A percentile compares a stretch with the other conserved stretches of the same genome.
Evolutionary conservation across 2,797 vertebrate species (phyloP).

Genomic region (Allobates femoralis): DNA sequence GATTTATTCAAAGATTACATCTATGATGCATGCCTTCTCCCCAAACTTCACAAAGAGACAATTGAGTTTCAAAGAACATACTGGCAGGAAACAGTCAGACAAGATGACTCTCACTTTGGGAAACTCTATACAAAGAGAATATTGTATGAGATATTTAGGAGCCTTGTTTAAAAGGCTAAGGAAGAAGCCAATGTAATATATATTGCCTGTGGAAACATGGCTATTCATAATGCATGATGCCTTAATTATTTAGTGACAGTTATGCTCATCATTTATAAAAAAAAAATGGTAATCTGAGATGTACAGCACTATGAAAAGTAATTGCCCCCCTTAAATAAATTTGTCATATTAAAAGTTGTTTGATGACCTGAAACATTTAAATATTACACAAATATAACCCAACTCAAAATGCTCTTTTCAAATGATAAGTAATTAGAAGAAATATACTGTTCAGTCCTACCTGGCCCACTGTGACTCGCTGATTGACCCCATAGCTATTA

Average conservation of each 20-base stretch:
- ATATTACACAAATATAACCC: too few relatives aligned
- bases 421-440: too few relatives aligned
- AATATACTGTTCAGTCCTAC: too few relatives aligned
- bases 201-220: background rate
- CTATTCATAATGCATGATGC: conserved; percentile 13
- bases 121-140: conserved; percentile 55
- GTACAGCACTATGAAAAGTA: background rate
- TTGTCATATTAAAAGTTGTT: too few relatives aligned
- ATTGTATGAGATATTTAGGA: conserved; percentile 40
- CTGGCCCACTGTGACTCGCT: too few relatives aligned
- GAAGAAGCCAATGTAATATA: conserved; percentile 21
- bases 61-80: conserved; percentile 58
- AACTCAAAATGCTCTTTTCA: too few relatives aligned
- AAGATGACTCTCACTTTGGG: conserved; percentile 52
- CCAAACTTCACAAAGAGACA: conserved; percentile 59
- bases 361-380: too few relatives aligned
- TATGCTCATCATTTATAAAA: background rate
- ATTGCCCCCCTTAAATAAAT: too few relatives aligned
- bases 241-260: background rate
- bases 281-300: background rate
- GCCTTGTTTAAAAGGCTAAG: background rate
- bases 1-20: conserved; percentile 61
- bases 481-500: too few relatives aligned
- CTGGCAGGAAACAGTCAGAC: conserved; percentile 59
- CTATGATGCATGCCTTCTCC: conserved; percentile 53